Conservation (phyloP, 37 sponge, comb jelly and placozoan species). For the Aplysina aerophoba region DNA sequence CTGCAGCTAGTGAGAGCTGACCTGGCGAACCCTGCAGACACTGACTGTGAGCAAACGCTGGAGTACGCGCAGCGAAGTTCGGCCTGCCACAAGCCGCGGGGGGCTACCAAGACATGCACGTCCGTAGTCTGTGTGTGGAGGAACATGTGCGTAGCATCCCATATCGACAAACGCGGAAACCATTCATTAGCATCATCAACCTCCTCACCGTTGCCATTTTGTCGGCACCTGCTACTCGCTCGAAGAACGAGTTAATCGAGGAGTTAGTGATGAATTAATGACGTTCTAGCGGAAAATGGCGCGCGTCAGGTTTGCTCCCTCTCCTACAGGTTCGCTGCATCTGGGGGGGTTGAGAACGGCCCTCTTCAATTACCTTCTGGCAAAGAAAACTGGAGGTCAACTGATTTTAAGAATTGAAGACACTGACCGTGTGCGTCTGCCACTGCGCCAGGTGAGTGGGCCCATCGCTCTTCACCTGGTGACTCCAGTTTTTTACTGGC, state of each 20-base stretch:
- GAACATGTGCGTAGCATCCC: too few relatives aligned
- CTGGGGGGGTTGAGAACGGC: constrained; percentile 89
- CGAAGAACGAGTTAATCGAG: too few relatives aligned
- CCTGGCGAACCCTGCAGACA: constrained; percentile 74
- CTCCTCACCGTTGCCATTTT: too few relatives aligned
- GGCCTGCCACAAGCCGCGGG: constrained; percentile 37
- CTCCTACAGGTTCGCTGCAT: constrained; percentile 88
- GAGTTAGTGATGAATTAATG: background rate
- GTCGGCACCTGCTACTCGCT: too few relatives aligned
- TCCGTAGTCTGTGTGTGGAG: constrained; percentile 33
- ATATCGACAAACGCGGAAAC: too few relatives aligned
- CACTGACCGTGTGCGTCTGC: constrained; percentile 64
- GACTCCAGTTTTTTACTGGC: background rate
- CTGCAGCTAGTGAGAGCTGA: background rate
- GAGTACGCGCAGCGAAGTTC: constrained; percentile 57
- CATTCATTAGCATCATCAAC: too few relatives aligned
- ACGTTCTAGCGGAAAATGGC: constrained; percentile 20
- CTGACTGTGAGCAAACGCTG: constrained; percentile 43
- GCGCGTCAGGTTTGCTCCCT: constrained; percentile 90
- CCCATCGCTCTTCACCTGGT: background rate
- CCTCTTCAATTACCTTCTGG: constrained; percentile 84
- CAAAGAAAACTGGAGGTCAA: constrained; percentile 61
- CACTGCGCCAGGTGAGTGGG: background rate
- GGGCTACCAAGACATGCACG: constrained; percentile 55
- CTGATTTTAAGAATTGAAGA: constrained; percentile 83